These are phyloP conservation scores for Drosophila glabriapex DNA, from an alignment of 2,888 invertebrate genomes.

Conservation along the genomic window DNA sequence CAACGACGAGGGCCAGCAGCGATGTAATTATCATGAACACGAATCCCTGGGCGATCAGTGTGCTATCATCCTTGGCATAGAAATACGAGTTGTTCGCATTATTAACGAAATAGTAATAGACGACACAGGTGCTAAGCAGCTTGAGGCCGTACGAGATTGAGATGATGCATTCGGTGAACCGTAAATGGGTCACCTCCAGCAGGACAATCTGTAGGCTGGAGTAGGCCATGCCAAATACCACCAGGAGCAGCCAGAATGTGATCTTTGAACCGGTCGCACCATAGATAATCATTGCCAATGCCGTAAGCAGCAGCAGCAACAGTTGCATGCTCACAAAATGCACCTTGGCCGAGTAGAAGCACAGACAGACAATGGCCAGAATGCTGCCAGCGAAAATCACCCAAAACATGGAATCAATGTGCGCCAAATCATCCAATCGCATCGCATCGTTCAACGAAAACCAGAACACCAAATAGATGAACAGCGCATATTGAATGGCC, in stretches of 20 bases:
- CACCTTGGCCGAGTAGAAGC: conserved; percentile 78
- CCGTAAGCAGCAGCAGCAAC: conserved; percentile 64
- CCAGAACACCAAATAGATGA: conserved; percentile 82
- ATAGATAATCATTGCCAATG: conserved; percentile 79
- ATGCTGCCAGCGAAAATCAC: conserved; percentile 74
- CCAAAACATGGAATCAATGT: conserved; percentile 81
- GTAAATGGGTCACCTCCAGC: conserved; percentile 80
- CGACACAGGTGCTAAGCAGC: conserved; percentile 72
- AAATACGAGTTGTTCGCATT: conserved; percentile 80
- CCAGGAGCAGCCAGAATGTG: conserved; percentile 79
- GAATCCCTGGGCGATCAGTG: conserved; percentile 82
- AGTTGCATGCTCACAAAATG: conserved; percentile 76
- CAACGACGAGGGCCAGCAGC: conserved; percentile 80
- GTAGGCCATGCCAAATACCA: conserved; percentile 79
- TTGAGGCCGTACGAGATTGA: conserved; percentile 73
- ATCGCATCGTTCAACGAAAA: conserved; percentile 79
- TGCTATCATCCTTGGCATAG: conserved; percentile 78
- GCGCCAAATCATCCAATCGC: conserved; percentile 61
- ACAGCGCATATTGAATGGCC: conserved; percentile 80
- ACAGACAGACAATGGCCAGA: conserved; percentile 56
- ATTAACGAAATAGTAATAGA: conserved; percentile 81
- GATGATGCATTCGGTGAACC: conserved; percentile 76
- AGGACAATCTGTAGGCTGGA: conserved; percentile 78
- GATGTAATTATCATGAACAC: conserved; percentile 81
- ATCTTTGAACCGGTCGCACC: conserved; percentile 61